phyloP scores from a whole-genome alignment of 2,888 invertebrate species.

The Helobdella robusta region DNA sequence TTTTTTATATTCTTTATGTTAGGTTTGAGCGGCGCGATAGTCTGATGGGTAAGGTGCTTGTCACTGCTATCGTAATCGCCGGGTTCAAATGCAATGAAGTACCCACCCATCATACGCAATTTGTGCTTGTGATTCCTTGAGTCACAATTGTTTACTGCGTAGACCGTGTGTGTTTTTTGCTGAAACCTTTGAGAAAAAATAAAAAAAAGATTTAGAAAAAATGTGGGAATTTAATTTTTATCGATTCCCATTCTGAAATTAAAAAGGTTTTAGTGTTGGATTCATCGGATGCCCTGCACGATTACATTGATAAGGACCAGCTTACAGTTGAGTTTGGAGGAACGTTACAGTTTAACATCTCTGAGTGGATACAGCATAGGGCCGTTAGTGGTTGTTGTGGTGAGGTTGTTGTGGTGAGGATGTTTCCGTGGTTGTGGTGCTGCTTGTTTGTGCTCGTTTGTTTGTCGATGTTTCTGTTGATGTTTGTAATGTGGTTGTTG shows the following conservation, averaged over 20 bases:
- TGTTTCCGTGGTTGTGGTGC: slow-evolving; percentile 6
- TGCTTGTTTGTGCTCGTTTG: slow-evolving; percentile 11
- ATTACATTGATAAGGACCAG: slow-evolving; percentile 72
- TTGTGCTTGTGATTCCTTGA: too few relatives aligned
- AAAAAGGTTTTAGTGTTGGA: slow-evolving; percentile 66
- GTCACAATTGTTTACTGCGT: too few relatives aligned
- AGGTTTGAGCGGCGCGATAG: too few relatives aligned
- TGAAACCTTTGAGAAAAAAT: too few relatives aligned
- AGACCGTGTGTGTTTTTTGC: too few relatives aligned
- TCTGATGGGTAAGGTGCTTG: too few relatives aligned
- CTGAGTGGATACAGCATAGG: slow-evolving; percentile 92
- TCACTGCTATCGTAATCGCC: too few relatives aligned
- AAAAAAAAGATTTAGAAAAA: too few relatives aligned
- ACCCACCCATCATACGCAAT: too few relatives aligned
- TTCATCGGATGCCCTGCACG: slow-evolving; percentile 71
- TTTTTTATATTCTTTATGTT: too few relatives aligned
- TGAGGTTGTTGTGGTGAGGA: slow-evolving; percentile 9
- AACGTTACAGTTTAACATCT: slow-evolving; percentile 75
- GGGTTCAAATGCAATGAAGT: too few relatives aligned
- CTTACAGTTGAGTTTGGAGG: slow-evolving; percentile 83
- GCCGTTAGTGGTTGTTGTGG: slow-evolving; percentile 60
- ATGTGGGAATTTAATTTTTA: background rate
- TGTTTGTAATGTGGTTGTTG: background rate
- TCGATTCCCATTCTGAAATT: background rate
- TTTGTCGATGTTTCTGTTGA: slow-evolving; percentile 3